phyloP scores from a whole-genome alignment of 2,888 invertebrate species.

The Lepidochrysops patricia region DNA sequence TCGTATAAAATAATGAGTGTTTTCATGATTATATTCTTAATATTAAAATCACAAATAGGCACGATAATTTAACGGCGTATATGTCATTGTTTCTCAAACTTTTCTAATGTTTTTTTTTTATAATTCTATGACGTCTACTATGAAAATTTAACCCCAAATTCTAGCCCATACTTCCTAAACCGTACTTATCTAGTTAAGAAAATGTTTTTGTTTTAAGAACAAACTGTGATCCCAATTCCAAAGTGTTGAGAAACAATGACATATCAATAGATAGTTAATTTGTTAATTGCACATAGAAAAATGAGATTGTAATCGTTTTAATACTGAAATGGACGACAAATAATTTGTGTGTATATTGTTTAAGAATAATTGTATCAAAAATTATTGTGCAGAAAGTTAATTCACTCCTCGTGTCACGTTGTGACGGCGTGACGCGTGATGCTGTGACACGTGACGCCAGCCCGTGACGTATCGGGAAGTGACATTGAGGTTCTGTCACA shows the following conservation, averaged over 20 bases:
- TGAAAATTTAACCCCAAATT: background rate
- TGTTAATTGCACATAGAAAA: conserved; percentile 68
- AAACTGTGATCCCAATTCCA: background rate
- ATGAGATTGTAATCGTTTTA: conserved; percentile 68
- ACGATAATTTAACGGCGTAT: conserved; percentile 40
- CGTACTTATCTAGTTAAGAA: background rate
- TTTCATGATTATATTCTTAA: conserved; percentile 41
- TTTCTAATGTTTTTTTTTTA: background rate
- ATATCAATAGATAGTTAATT: conserved; percentile 38
- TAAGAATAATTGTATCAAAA: conserved; percentile 56
- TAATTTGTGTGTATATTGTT: conserved; percentile 72
- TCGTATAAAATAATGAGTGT: conserved; percentile 31
- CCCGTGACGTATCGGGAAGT: background rate
- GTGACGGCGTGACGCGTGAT: conserved; percentile 39
- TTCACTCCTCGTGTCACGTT: conserved; percentile 33
- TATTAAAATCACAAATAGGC: conserved; percentile 57
- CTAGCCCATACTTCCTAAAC: background rate
- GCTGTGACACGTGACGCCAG: conserved; percentile 43
- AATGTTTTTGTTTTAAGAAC: background rate
- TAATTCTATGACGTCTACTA: background rate
- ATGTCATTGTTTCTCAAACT: background rate
- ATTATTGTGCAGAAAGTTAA: conserved; percentile 56
- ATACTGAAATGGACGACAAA: conserved; percentile 63
- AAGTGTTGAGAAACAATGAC: background rate
- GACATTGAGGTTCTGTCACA: conserved; percentile 36